A percentile compares a stretch with the other conserved stretches of the same genome.
Evolutionary conservation across 2,797 vertebrate species (phyloP).

Genomic region (Falco rusticolus): DNA sequence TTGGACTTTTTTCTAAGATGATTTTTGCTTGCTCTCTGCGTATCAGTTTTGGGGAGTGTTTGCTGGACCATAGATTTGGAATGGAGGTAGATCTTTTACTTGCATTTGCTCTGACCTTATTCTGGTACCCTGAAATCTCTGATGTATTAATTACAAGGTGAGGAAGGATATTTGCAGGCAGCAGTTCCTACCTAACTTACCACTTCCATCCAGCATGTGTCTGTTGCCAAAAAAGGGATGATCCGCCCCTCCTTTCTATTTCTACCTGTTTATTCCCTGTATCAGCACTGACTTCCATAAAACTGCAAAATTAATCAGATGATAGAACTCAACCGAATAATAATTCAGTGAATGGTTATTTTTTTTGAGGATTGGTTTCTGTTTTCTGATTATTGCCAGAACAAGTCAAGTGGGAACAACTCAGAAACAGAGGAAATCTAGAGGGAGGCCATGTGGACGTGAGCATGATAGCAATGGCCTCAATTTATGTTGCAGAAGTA

Average conservation of each 20-base stretch:
- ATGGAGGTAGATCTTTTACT: neutral
- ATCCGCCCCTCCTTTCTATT: neutral
- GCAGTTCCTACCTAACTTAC: neutral
- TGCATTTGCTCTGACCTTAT: neutral
- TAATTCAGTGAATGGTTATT: neutral
- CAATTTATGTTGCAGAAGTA: neutral
- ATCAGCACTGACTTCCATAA: neutral
- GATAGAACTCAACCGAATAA: neutral
- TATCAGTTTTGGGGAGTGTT: neutral
- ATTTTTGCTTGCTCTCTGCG: neutral
- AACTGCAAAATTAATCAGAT: neutral
- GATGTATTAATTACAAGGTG: neutral
- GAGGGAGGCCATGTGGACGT: accelerated
- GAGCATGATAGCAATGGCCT: neutral
- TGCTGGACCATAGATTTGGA: neutral
- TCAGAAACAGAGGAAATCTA: neutral
- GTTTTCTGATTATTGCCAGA: neutral
- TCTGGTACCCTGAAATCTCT: neutral
- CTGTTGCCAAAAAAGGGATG: neutral
- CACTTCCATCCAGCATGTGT: neutral
- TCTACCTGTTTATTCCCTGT: neutral
- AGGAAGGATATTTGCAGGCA: neutral
- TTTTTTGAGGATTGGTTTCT: neutral
- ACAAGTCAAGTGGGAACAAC: neutral
- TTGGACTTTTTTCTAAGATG: neutral